phyloP scores from a whole-genome alignment of 2,797 vertebrate genomes.

The Sparidentex hasta region DNA sequence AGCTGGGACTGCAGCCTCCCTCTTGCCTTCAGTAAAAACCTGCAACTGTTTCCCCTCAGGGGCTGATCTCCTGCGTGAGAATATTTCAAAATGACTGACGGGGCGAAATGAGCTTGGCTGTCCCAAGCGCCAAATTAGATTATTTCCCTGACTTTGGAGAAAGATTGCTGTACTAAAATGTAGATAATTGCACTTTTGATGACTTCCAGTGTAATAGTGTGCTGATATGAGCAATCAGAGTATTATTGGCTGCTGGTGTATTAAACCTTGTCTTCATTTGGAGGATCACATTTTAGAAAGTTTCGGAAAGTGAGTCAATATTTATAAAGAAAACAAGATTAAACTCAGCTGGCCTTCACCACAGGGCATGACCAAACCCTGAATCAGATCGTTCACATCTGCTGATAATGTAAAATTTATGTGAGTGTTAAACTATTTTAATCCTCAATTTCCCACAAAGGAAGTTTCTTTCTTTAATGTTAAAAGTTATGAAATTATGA shows the following conservation, averaged over 20 bases:
- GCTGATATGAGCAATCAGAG: constrained; percentile 5
- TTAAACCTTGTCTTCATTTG: not conserved
- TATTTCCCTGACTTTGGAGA: not conserved
- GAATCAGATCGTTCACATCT: not conserved
- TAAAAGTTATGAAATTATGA: not conserved
- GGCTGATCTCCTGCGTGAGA: not conserved
- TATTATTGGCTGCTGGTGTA: constrained; percentile 12
- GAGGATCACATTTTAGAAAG: not conserved
- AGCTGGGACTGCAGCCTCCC: not conserved
- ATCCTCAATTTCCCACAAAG: not conserved
- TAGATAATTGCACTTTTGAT: constrained; percentile 23
- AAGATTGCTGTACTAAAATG: not conserved
- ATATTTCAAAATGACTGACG: not conserved
- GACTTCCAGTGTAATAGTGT: constrained; percentile 17
- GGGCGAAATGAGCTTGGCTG: not conserved
- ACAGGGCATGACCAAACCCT: not conserved
- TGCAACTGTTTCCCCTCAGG: not conserved
- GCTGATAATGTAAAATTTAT: not conserved
- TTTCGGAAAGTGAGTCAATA: not conserved
- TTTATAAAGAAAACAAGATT: constrained; percentile 6
- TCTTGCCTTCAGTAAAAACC: constrained; percentile 22
- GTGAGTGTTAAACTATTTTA: not conserved
- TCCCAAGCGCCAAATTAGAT: constrained; percentile 10
- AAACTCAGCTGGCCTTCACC: not conserved
- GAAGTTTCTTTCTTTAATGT: not conserved